These are phyloP conservation scores for Nannoperca australis DNA, from an alignment of 2,797 vertebrate genomes.

Conservation along the genomic window DNA sequence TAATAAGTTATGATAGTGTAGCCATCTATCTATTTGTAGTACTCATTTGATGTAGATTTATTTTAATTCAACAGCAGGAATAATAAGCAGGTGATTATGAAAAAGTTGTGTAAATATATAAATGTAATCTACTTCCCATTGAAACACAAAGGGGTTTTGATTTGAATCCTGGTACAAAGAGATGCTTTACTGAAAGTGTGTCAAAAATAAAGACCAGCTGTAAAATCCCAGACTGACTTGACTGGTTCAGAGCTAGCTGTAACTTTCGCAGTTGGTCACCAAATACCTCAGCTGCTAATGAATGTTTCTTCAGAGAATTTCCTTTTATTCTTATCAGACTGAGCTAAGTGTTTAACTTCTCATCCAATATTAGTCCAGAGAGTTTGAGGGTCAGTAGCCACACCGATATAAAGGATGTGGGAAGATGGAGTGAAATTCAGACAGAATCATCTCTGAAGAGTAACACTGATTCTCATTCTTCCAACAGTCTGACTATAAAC, in stretches of 20 bases:
- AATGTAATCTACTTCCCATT: background rate
- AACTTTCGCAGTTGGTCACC: slow-evolving; percentile 76
- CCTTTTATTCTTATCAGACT: slow-evolving; percentile 36
- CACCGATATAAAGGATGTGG: slow-evolving; percentile 20
- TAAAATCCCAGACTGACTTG: slow-evolving; percentile 52
- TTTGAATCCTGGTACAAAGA: slow-evolving; percentile 46
- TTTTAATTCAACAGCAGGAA: background rate
- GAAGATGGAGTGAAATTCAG: slow-evolving; percentile 24
- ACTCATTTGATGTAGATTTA: background rate
- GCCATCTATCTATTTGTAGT: background rate
- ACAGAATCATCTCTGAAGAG: slow-evolving; percentile 8
- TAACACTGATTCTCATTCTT: slow-evolving; percentile 9
- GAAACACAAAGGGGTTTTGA: slow-evolving; percentile 5
- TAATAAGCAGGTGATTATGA: background rate
- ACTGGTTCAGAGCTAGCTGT: slow-evolving; percentile 59
- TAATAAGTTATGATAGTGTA: background rate
- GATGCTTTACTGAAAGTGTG: slow-evolving; percentile 46
- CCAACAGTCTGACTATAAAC: background rate
- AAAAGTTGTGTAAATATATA: background rate
- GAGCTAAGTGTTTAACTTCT: slow-evolving; percentile 34
- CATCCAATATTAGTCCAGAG: slow-evolving; percentile 8
- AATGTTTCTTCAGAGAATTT: slow-evolving; percentile 59
- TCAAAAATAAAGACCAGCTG: slow-evolving; percentile 67
- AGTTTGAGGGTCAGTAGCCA: slow-evolving; percentile 6
- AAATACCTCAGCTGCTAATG: slow-evolving; percentile 72